Evolutionary conservation across 2,888 invertebrate genomes (phyloP), one percentile per base, ranked within the genome.

Genomic region (Tinea pellionella): DNA sequence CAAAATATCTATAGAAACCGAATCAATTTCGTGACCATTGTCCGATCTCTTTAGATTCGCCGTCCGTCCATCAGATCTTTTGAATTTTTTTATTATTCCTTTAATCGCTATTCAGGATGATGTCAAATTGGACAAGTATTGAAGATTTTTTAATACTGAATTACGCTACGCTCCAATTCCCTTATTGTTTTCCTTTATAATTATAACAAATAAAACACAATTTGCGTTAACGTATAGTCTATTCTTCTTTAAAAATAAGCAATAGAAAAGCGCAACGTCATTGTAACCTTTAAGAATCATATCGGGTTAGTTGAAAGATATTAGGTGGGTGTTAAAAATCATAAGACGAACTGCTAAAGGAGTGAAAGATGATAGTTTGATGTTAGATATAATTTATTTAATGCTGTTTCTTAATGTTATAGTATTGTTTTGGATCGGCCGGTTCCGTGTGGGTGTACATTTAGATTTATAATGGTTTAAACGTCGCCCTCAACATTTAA

Each of bases 271-370:
- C 24, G 24, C 24, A 6, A 24, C 24, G 3, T 24, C 24, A 24
- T 24, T 24, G 6, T 6, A 6, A 6, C 6, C 3, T 24, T 24
- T 37, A 37, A 37, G 32, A 2, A 53, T 53, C n/a, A 18, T 53
- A 18, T 53, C 24, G 18, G 24, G 9, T 12, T 18, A 32, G 57
- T 30, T 32, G 3, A 24, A 57, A 32, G 70, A 77, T 73, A 80
- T 78, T 75, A 79, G 82, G 85, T 86, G 84, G 86, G 84, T 83
- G 85, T 86, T 84, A 83, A 85, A 84, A 86, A 86, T 80, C 73
- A 77, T 78, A 80, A 80, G 77, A 77, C 76, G 72, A 66, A 76
- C 68, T 68, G 70, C 73, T 69, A 72, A 75, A 78, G 77, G 74
- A 78, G 77, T 77, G 82, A 80, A 77, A 82, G 82, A 83, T 73